phyloP scores from a whole-genome alignment of 2,113 vertebrate genomes.

The Gasterosteus nipponicus region DNA sequence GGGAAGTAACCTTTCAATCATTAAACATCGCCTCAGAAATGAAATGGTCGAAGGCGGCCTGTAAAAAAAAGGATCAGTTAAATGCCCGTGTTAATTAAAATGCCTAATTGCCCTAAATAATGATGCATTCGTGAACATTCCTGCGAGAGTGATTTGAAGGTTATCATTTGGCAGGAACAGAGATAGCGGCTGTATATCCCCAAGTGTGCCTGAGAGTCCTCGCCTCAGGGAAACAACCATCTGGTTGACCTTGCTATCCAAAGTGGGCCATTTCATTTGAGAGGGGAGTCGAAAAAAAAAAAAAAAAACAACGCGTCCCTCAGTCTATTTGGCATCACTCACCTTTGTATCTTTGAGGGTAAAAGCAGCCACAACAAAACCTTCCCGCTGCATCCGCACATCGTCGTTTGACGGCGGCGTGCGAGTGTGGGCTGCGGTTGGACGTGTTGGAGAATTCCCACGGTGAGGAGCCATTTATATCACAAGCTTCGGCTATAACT shows the following conservation, averaged over 20 bases:
- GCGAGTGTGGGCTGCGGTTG: conserved; percentile 36
- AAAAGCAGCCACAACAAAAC: conserved; percentile 19
- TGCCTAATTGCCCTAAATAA: conserved; percentile 46
- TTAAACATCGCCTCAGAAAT: conserved; percentile 12
- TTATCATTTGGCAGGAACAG: conserved; percentile 56
- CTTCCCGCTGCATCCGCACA: not conserved
- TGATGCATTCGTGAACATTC: conserved; percentile 59
- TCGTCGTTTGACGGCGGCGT: conserved; percentile 33
- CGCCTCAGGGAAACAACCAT: conserved; percentile 68
- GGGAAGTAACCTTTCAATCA: conserved; percentile 11
- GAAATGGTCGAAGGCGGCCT: conserved; percentile 18
- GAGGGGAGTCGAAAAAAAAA: conserved; percentile 18
- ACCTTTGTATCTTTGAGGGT: conserved; percentile 35
- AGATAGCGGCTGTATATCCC: conserved; percentile 51
- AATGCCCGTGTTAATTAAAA: conserved; percentile 56
- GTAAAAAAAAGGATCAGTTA: conserved; percentile 37
- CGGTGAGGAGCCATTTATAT: conserved; percentile 70
- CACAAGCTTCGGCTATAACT: conserved; percentile 37
- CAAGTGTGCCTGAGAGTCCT: conserved; percentile 60
- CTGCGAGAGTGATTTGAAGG: conserved; percentile 59
- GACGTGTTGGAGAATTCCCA: conserved; percentile 64
- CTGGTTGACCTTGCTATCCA: conserved; percentile 66
- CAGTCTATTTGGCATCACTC: conserved; percentile 13
- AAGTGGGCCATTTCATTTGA: conserved; percentile 63
- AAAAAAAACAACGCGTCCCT: conserved; percentile 25